These are phyloP conservation scores for Caretta caretta DNA, from an alignment of 2,113 vertebrate species.

Conservation along the genomic window DNA sequence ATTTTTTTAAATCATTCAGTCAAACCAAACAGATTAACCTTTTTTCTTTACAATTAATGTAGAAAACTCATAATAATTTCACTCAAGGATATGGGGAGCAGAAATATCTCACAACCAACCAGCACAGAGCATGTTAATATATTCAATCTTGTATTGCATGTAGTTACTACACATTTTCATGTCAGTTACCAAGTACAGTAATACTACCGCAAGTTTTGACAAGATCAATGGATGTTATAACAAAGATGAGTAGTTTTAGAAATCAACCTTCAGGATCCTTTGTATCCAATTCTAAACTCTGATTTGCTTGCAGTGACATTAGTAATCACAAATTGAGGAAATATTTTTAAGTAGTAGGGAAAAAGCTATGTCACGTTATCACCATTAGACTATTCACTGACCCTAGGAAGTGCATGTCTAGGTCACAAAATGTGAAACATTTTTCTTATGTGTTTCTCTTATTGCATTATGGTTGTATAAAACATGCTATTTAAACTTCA, in stretches of 20 bases:
- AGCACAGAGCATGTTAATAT: accelerated
- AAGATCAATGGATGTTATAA: no score
- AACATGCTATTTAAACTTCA: neutral
- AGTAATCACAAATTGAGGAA: no score
- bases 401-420: neutral
- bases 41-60: neutral
- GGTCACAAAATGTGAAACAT: neutral
- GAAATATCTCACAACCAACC: accelerated
- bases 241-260: no score
- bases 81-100: neutral
- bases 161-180: neutral
- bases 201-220: neutral
- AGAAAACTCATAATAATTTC: neutral
- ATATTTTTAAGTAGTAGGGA: no score
- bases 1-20: neutral
- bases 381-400: no score
- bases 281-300: no score
- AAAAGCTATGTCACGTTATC: no score
- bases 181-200: neutral
- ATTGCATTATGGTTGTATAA: neutral
- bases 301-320: no score
- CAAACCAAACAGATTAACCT: neutral
- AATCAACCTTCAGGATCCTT: no score
- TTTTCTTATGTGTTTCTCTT: neutral
- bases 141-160: neutral